Base-by-base conservation (phyloP, 64 coral and sea anemone genomes). In the Porites australiensis region DNA sequence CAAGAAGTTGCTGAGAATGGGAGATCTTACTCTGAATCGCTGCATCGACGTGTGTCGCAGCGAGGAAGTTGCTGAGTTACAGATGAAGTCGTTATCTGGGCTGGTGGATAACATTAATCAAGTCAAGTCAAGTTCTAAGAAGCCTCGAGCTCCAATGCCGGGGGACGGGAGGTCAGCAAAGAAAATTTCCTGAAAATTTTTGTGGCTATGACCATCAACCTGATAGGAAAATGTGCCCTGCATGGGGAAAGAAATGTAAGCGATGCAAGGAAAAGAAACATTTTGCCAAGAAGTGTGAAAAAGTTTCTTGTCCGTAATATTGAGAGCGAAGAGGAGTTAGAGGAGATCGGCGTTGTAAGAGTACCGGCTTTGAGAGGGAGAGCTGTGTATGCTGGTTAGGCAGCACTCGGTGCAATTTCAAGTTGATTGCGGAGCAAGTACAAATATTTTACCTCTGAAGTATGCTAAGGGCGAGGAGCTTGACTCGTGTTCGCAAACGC, bases 371-470 rank as follows among this genome's bases (percentile, higher is more conserved):
- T 65, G 6, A 45, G 68, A 52, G 70, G 48, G 5, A 79, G 22
- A 0, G 88, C 55, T 53, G 58, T 90, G 18, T 3, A 90, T 90
- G 88, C n/a, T 66, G 6, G 37, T 89, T 48, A 15, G 45, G 3
- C 22, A 89, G 50, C 13, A 62, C 37, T 13, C 50, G 3, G 7
- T 90, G 3, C 14, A 65, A 77, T 90, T 90, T 71, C 77, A 90
- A 68, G 6, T 90, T 13, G 77, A 90, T 15, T 90, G 75, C 23
- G 77, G 50, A 15, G 86, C 77, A 15, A 81, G 75, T 53, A 65
- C 48, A 2, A 90, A 82, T 51, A 71, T 90, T 53, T 55, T 70
- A 59, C 75, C 4, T 8, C 11, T 23, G 1, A 88, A 73, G 68
- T 88, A 55, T 88, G 68, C 27, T 23, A 37, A 52, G 52, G 52